Conservation (phyloP, 2,113 vertebrate genomes). For the Motacilla alba region DNA sequence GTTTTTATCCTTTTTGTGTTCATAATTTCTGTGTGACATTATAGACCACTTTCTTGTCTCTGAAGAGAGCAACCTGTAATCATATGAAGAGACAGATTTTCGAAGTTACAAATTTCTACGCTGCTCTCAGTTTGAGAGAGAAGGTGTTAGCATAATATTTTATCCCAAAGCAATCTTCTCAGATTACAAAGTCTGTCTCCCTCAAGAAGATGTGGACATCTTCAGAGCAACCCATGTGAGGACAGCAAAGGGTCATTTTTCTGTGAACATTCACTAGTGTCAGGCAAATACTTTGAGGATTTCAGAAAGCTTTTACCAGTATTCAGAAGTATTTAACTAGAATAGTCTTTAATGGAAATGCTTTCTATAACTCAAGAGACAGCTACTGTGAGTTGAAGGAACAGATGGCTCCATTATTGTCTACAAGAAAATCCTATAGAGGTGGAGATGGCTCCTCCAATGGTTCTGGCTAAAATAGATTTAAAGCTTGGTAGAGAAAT, state of each 20-base stretch:
- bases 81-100: not conserved
- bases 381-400: not conserved
- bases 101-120: not conserved
- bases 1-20: not conserved
- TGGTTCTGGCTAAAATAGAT: not conserved
- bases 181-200: not conserved
- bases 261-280: not conserved
- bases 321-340: not conserved
- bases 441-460: not conserved
- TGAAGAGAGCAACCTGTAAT: not conserved
- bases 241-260: not conserved
- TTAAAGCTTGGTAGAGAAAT: not conserved
- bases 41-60: not conserved
- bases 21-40: not conserved
- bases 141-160: not conserved
- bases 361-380: not conserved
- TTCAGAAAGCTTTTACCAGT: not conserved
- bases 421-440: not conserved
- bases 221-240: not conserved
- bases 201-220: not conserved
- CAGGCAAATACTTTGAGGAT: not conserved
- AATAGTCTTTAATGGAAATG: not conserved
- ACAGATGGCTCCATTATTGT: not conserved
- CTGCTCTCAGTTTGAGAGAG: not conserved
- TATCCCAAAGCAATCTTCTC: not conserved